Evolutionary conservation across 2,113 vertebrate species (phyloP).

Genomic region (Hippocampus comes): DNA sequence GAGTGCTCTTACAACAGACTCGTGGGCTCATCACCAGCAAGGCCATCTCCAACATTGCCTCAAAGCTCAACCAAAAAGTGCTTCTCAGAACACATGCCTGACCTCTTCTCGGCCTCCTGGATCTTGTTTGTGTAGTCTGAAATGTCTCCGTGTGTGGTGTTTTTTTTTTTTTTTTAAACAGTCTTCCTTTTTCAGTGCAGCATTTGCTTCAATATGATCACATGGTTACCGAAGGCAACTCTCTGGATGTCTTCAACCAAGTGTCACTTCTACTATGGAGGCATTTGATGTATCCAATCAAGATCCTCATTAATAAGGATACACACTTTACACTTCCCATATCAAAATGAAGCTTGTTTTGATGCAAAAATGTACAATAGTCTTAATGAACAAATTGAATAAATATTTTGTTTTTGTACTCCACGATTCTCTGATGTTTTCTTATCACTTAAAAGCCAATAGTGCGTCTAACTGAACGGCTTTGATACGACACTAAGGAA

Average conservation of each 20-base stretch:
- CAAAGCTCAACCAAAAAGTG: conserved; percentile 75
- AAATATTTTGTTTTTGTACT: conserved; percentile 71
- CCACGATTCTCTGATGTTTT: conserved; percentile 2
- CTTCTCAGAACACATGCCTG: conserved; percentile 70
- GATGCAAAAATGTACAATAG: conserved; percentile 69
- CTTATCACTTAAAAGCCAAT: not conserved
- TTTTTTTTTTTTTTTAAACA: conserved; percentile 30
- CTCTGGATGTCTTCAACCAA: conserved; percentile 27
- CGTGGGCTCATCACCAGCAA: conserved; percentile 70
- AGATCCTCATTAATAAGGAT: conserved; percentile 47
- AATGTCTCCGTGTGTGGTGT: conserved; percentile 39
- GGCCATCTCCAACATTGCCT: conserved; percentile 71
- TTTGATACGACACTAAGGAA: no score
- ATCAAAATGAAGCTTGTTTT: conserved; percentile 69
- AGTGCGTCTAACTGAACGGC: not conserved
- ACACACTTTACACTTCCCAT: conserved; percentile 36
- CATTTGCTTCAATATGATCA: conserved; percentile 36
- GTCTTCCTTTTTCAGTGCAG: conserved; percentile 64
- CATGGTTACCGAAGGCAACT: conserved; percentile 34
- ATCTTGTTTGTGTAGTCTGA: conserved; percentile 58
- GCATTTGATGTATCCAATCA: conserved; percentile 51
- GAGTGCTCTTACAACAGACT: conserved; percentile 9
- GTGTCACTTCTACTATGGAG: conserved; percentile 44
- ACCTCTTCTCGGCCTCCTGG: conserved; percentile 59
- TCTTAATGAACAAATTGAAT: conserved; percentile 59